Evolutionary conservation across 2,113 vertebrate genomes (phyloP).

Genomic region (Gallinago paraguaiae): DNA sequence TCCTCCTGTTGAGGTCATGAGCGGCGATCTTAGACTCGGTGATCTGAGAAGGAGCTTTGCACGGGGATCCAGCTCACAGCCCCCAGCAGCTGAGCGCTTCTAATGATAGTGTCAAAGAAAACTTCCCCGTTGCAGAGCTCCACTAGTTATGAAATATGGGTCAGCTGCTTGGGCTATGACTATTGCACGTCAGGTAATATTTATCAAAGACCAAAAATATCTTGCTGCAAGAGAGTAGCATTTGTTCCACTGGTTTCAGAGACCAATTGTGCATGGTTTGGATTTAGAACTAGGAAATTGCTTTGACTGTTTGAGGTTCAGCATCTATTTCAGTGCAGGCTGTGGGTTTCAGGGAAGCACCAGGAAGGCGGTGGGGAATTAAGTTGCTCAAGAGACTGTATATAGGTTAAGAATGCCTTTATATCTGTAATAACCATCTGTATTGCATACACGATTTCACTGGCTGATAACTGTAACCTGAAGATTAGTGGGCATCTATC

Average conservation of each 20-base stretch:
- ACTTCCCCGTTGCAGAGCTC: slow-evolving; percentile 11
- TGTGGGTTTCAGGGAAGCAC: slow-evolving; percentile 9
- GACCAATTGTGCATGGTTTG: slow-evolving; percentile 15
- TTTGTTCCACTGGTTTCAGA: slow-evolving; percentile 55
- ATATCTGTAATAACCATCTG: neutral
- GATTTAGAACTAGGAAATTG: slow-evolving; percentile 20
- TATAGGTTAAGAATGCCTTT: neutral
- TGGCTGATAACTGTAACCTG: neutral
- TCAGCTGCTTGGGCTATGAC: slow-evolving; percentile 57
- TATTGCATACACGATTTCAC: neutral
- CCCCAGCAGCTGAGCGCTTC: neutral
- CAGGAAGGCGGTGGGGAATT: neutral
- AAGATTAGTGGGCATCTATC: neutral
- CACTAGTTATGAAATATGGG: slow-evolving; percentile 47
- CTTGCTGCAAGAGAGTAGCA: slow-evolving; percentile 47
- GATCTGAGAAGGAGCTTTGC: neutral
- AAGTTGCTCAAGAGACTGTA: neutral
- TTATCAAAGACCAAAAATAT: slow-evolving; percentile 71
- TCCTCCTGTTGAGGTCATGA: neutral
- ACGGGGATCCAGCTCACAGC: neutral
- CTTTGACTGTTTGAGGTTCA: slow-evolving; percentile 45
- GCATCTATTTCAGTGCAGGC: slow-evolving; percentile 35
- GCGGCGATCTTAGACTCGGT: neutral
- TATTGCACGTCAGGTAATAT: slow-evolving; percentile 56
- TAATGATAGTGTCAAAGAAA: slow-evolving; percentile 2